A percentile compares a stretch with the other conserved stretches of the same genome.
Conservation (phyloP, 2,113 vertebrate species). For the Podarcis raffonei region DNA sequence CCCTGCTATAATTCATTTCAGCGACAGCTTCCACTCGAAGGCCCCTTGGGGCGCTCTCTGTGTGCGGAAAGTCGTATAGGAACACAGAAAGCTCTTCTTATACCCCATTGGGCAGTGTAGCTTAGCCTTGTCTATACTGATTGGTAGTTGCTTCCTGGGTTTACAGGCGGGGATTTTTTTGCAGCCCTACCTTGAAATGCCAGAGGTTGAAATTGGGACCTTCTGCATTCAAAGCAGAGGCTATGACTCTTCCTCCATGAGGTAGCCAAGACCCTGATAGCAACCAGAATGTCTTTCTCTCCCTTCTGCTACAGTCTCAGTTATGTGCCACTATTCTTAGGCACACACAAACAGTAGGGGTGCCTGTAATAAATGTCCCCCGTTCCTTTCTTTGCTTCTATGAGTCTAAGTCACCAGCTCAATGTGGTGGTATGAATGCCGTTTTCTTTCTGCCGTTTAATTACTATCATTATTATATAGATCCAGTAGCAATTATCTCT, state of each 20-base stretch:
- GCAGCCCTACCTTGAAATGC: no score
- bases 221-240: no score
- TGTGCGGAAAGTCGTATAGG: neutral
- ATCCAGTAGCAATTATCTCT: constrained; percentile 80
- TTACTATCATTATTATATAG: constrained; percentile 81
- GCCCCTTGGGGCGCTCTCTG: neutral
- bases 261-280: neutral
- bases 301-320: neutral
- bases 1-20: neutral
- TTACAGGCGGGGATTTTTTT: no score
- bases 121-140: no score
- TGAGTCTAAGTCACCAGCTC: constrained; percentile 66
- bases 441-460: constrained; percentile 73
- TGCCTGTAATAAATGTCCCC: constrained; percentile 48
- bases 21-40: neutral
- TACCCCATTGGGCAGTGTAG: no score
- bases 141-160: no score
- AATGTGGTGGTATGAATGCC: constrained; percentile 67
- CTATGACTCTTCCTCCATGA: no score
- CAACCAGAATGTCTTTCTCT: neutral
- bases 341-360: fast-evolving
- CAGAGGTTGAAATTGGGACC: no score
- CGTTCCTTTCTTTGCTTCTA: constrained; percentile 60
- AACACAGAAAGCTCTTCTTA: no score
- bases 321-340: neutral